Percentiles rank a stretch among this genome's conserved stretches.
phyloP scores from a whole-genome alignment of 2,797 vertebrate genomes.

The Siniperca obscura region DNA sequence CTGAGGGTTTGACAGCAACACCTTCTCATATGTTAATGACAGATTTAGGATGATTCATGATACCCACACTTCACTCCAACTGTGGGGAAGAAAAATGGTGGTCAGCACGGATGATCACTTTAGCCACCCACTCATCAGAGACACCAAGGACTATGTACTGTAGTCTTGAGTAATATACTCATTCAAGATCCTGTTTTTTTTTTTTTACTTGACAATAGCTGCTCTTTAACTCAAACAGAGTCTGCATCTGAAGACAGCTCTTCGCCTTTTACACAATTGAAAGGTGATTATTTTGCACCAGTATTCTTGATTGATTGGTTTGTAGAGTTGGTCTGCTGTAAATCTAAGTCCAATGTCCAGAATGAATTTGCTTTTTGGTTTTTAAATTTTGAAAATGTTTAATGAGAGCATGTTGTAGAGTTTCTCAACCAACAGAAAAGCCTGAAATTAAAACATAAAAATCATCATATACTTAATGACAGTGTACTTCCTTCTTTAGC shows the following conservation, averaged over 20 bases:
- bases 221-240: neutral
- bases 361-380: neutral
- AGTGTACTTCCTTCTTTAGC: neutral
- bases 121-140: slow-evolving; percentile 56
- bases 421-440: neutral
- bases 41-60: slow-evolving; percentile 73
- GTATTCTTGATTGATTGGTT: neutral
- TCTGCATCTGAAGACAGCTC: neutral
- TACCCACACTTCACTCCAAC: slow-evolving; percentile 61
- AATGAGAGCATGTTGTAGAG: neutral
- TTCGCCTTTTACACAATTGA: neutral
- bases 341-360: neutral
- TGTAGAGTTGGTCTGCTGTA: neutral
- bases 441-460: neutral
- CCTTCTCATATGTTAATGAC: slow-evolving; percentile 65
- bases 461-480: neutral
- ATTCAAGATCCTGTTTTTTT: neutral
- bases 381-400: neutral
- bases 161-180: slow-evolving; percentile 14
- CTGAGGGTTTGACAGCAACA: slow-evolving; percentile 61
- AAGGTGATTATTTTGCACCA: neutral
- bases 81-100: slow-evolving; percentile 50
- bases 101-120: slow-evolving; percentile 55
- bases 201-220: neutral
- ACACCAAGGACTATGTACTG: slow-evolving; percentile 4